A percentile compares a stretch with the other conserved stretches of the same genome.
Evolutionary conservation across 2,888 invertebrate species (phyloP).

Genomic region (Crocallis elinguaria): DNA sequence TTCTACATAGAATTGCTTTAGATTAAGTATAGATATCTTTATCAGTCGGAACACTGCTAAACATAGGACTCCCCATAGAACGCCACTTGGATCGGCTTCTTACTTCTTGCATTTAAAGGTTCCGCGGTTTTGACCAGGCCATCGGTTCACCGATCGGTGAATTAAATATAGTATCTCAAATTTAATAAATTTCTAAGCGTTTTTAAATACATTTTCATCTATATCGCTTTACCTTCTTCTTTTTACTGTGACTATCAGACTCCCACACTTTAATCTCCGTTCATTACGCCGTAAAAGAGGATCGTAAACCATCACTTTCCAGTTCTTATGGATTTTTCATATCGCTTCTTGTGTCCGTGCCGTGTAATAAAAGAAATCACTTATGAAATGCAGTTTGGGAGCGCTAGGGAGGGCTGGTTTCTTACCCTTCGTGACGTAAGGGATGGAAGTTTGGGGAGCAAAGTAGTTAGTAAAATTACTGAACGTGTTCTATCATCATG

Average conservation of each 20-base stretch:
- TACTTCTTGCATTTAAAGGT: no score
- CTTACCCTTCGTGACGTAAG: conserved; percentile 57
- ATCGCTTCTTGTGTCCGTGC: conserved; percentile 68
- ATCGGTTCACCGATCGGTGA: no score
- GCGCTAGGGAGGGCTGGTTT: conserved; percentile 51
- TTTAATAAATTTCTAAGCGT: no score
- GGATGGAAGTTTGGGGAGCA: conserved; percentile 20
- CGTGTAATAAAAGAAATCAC: conserved; percentile 81
- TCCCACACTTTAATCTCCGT: conserved; percentile 72
- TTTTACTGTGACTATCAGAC: conserved; percentile 38
- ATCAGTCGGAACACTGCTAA: no score
- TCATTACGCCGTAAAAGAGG: conserved; percentile 69
- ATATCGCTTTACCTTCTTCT: background rate
- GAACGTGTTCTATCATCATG: no score
- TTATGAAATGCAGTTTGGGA: conserved; percentile 74
- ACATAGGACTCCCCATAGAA: no score
- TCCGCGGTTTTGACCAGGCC: no score
- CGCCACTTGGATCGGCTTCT: no score
- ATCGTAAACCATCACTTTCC: conserved; percentile 77
- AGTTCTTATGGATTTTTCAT: conserved; percentile 72
- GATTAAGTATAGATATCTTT: no score
- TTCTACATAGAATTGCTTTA: no score
- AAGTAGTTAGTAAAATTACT: no score
- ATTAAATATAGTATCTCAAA: no score
- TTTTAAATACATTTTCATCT: background rate